Evolutionary conservation across 2,888 invertebrate genomes (phyloP).

Genomic region (Drosophila stalkeri): DNA sequence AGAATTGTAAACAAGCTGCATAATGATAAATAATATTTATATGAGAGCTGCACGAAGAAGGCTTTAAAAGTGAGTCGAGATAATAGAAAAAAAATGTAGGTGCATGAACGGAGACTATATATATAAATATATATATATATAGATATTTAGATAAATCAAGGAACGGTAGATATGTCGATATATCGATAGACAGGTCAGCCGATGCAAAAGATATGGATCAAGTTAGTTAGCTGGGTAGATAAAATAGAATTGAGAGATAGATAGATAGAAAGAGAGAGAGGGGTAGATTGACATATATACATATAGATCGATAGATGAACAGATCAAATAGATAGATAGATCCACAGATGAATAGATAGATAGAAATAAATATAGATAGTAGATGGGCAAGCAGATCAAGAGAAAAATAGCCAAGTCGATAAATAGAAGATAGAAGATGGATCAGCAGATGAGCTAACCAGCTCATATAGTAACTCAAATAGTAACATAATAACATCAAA

Average conservation of each 20-base stretch:
- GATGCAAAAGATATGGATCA: too few species aligned
- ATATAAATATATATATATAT: too few species aligned
- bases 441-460: neutral
- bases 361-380: neutral
- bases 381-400: neutral
- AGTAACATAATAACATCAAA: too few species aligned
- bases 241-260: too few species aligned
- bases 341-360: neutral
- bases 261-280: too few species aligned
- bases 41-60: neutral
- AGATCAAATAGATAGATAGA: neutral
- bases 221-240: too few species aligned
- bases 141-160: neutral
- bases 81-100: too few species aligned
- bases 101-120: too few species aligned
- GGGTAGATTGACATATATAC: too few species aligned
- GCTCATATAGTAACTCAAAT: too few species aligned
- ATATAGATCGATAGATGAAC: neutral
- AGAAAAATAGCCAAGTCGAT: neutral
- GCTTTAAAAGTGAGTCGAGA: neutral
- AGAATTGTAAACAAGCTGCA: conserved; percentile 40
- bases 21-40: conserved; percentile 5
- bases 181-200: too few species aligned
- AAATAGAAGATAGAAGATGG: neutral
- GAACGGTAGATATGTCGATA: neutral